phyloP scores from a whole-genome alignment of 2,797 vertebrate genomes.

The Lophius americanus region DNA sequence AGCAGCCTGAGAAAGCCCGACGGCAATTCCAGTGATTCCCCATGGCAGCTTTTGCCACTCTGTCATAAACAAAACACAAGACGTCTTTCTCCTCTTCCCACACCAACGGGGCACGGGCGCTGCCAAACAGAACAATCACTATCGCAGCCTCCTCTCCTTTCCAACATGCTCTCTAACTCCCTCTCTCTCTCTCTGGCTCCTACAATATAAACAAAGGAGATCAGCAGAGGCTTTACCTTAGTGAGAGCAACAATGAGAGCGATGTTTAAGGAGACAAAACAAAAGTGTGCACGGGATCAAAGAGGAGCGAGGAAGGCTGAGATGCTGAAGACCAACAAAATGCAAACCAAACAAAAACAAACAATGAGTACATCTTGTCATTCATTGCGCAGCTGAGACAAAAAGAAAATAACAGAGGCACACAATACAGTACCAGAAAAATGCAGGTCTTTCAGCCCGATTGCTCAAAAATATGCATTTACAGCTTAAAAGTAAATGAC shows the following conservation, averaged over 20 bases:
- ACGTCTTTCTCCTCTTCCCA: constrained; percentile 82
- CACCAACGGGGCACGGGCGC: constrained; percentile 76
- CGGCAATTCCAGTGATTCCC: constrained; percentile 79
- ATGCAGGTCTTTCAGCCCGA: constrained; percentile 7
- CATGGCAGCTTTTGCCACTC: constrained; percentile 80
- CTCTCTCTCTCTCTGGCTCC: constrained; percentile 57
- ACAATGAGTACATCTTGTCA: constrained; percentile 68
- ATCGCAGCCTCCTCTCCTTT: constrained; percentile 76
- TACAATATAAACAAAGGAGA: constrained; percentile 82
- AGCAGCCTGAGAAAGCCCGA: constrained; percentile 79
- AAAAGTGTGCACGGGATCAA: constrained; percentile 79
- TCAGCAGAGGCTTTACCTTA: constrained; percentile 77
- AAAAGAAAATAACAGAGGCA: constrained; percentile 37
- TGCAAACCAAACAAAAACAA: constrained; percentile 72
- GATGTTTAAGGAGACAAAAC: constrained; percentile 82
- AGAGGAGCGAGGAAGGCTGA: constrained; percentile 69
- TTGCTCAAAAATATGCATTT: constrained; percentile 25
- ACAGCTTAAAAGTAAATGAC: constrained; percentile 24
- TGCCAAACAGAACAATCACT: constrained; percentile 85
- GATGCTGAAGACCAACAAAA: constrained; percentile 76
- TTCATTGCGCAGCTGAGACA: constrained; percentile 39
- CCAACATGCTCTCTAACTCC: constrained; percentile 61
- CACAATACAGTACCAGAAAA: constrained; percentile 29
- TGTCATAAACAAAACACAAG: constrained; percentile 82
- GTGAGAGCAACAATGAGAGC: constrained; percentile 81